Evolutionary conservation across 1,140 invertebrate species (phyloP).

Genomic region (Trinorchestia longiramus): DNA sequence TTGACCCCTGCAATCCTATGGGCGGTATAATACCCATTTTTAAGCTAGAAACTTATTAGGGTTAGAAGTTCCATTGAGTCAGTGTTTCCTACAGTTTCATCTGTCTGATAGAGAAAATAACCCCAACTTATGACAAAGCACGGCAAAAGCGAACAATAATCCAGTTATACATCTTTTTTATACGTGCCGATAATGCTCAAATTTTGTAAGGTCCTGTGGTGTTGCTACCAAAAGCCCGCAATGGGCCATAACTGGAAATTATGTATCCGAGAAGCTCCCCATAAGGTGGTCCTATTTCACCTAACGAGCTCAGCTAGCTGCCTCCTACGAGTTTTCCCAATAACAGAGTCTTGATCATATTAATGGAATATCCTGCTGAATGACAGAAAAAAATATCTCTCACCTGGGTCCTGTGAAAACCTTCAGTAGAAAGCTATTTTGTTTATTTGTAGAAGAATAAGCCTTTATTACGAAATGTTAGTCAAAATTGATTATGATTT

Average conservation of each 20-base stretch:
- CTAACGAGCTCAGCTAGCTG: slow-evolving; percentile 6
- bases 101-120: not conserved
- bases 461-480: not conserved
- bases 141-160: not conserved
- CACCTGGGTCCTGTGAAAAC: not conserved
- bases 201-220: slow-evolving; percentile 9
- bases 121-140: not conserved
- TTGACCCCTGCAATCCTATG: too few species aligned
- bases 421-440: not conserved
- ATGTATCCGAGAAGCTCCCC: slow-evolving; percentile 40
- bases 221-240: slow-evolving; percentile 23
- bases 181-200: slow-evolving; percentile 13
- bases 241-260: slow-evolving; percentile 42
- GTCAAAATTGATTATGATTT: not conserved
- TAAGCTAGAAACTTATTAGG: not conserved
- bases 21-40: not conserved
- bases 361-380: not conserved
- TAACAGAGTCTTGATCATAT: not conserved
- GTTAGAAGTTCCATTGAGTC: not conserved
- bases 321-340: not conserved
- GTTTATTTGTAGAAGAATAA: not conserved
- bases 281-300: slow-evolving; percentile 14
- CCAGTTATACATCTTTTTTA: not conserved
- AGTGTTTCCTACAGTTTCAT: not conserved
- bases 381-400: not conserved